phyloP scores from a whole-genome alignment of 2,888 invertebrate genomes.

The Leucania comma region DNA sequence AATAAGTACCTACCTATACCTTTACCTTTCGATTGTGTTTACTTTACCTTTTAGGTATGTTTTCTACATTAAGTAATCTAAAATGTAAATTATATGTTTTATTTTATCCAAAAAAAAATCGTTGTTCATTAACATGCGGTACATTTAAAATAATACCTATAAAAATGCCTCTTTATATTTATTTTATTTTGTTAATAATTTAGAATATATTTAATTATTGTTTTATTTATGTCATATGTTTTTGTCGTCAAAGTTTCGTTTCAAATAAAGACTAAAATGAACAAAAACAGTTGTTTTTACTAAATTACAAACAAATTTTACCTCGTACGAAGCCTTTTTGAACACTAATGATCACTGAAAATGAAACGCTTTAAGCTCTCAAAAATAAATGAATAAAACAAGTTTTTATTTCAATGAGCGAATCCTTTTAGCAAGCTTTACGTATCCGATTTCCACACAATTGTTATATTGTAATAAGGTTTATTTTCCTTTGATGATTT shows the following conservation, averaged over 20 bases:
- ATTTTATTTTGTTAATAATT: not conserved
- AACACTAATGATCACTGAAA: constrained; percentile 28
- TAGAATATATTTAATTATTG: not conserved
- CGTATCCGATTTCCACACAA: not conserved
- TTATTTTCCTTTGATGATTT: constrained; percentile 14
- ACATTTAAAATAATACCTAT: constrained; percentile 4
- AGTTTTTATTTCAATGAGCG: constrained; percentile 17
- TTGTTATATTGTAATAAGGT: constrained; percentile 5
- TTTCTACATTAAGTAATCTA: constrained; percentile 9
- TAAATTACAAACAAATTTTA: constrained; percentile 14
- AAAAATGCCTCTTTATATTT: not conserved
- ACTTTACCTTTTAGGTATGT: constrained; percentile 27
- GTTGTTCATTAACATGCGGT: constrained; percentile 2
- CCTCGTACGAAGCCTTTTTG: constrained; percentile 18
- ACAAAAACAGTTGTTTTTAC: constrained; percentile 6
- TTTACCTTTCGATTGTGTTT: not conserved
- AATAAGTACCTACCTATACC: no score
- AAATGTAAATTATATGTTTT: constrained; percentile 15
- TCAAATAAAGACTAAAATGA: not conserved
- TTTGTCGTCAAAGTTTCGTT: constrained; percentile 1
- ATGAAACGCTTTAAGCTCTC: constrained; percentile 4
- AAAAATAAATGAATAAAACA: constrained; percentile 22
- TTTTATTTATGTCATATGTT: constrained; percentile 19
- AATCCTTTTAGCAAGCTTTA: constrained; percentile 3
- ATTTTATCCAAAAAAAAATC: constrained; percentile 16